phyloP scores from a whole-genome alignment of 2,113 vertebrate species.

The Glaucomys volans region DNA sequence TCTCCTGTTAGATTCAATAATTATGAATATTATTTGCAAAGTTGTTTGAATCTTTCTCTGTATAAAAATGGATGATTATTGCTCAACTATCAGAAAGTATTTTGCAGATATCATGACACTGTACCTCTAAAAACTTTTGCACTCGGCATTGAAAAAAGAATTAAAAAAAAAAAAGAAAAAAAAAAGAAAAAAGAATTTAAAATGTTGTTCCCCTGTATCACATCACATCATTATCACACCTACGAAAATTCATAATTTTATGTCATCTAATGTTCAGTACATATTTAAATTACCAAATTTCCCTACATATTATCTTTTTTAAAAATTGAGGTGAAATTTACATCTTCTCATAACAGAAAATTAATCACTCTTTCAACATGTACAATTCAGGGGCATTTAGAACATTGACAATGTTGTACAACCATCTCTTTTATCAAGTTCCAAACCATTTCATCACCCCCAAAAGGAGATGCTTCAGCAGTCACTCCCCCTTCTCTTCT shows the following conservation, averaged over 20 bases:
- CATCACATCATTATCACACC: not conserved
- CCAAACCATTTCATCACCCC: not conserved
- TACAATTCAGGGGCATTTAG: not conserved
- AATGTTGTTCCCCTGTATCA: not conserved
- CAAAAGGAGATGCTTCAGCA: not conserved
- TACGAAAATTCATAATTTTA: constrained; percentile 49
- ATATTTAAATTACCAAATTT: constrained; percentile 22
- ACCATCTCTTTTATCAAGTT: not conserved
- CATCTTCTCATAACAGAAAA: constrained; percentile 7
- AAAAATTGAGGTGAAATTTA: not conserved
- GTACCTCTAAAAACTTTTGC: not conserved
- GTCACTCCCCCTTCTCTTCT: not conserved
- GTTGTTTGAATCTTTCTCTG: not conserved
- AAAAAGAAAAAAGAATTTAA: constrained; percentile 51
- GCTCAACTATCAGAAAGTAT: not conserved
- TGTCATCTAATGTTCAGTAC: not conserved
- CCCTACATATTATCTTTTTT: not conserved
- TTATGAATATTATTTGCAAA: not conserved
- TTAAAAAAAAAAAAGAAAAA: constrained; percentile 56
- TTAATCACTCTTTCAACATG: constrained; percentile 22
- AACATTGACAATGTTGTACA: not conserved
- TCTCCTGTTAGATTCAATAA: constrained; percentile 9
- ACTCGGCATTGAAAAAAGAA: constrained; percentile 1
- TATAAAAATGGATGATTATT: constrained; percentile 14
- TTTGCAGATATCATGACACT: not conserved